Conservation (phyloP, 2,888 invertebrate genomes). For the Hydraecia micacea region DNA sequence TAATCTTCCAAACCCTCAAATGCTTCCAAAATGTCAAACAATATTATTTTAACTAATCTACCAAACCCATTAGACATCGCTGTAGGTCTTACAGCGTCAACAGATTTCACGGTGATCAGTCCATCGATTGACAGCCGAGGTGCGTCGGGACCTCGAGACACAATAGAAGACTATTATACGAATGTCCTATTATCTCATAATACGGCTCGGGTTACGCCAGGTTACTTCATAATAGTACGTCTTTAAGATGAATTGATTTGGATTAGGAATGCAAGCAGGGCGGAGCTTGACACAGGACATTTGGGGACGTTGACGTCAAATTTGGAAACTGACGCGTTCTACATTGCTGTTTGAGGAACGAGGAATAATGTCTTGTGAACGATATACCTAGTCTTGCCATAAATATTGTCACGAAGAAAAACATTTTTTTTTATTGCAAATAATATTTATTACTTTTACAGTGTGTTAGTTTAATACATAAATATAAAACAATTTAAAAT, state of each 20-base stretch:
- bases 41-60: constrained; percentile 64
- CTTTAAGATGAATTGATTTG: constrained; percentile 82
- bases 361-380: not conserved
- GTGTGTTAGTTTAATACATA: too few relatives aligned
- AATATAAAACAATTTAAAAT: too few relatives aligned
- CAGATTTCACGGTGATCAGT: constrained; percentile 80
- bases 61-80: constrained; percentile 68
- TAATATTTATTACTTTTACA: too few relatives aligned
- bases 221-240: constrained; percentile 79
- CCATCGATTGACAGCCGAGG: constrained; percentile 78
- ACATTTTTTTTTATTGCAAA: too few relatives aligned
- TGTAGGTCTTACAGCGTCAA: constrained; percentile 78
- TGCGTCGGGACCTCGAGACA: constrained; percentile 61
- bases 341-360: not conserved
- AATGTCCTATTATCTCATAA: constrained; percentile 84
- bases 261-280: constrained; percentile 72
- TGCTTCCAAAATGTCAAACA: constrained; percentile 7
- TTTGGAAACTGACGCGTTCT: constrained; percentile 30
- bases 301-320: constrained; percentile 59
- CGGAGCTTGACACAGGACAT: constrained; percentile 62
- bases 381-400: too few relatives aligned
- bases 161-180: constrained; percentile 76
- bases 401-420: too few relatives aligned
- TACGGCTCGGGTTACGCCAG: constrained; percentile 82
- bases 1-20: not conserved